A percentile compares a stretch with the other conserved stretches of the same genome.
These are phyloP conservation scores for Lycorma delicatula DNA, from an alignment of 1,140 invertebrate genomes.

Conservation along the genomic window DNA sequence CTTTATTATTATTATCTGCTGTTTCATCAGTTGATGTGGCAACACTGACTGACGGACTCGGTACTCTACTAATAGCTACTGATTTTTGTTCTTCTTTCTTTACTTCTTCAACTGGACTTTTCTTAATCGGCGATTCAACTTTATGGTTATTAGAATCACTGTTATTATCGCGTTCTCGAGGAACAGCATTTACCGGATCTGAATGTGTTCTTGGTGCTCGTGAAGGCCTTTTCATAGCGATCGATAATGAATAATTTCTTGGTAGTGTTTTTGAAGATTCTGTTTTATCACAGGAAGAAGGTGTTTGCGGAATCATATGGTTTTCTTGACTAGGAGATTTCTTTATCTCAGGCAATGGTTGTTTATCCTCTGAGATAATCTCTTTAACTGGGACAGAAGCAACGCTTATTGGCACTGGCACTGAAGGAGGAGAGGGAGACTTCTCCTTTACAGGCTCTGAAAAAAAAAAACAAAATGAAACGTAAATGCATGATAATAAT, in stretches of 20 bases:
- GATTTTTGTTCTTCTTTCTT: neutral
- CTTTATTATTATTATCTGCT: conserved; percentile 16
- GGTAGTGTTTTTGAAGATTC: conserved; percentile 25
- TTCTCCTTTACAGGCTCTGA: conserved; percentile 14
- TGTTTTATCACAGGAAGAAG: conserved; percentile 7
- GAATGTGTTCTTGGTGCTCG: conserved; percentile 29
- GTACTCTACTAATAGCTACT: neutral
- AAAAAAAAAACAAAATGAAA: no score
- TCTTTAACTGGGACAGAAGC: no score
- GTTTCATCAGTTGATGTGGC: conserved; percentile 13
- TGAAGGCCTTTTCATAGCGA: conserved; percentile 17
- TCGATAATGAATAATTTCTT: conserved; percentile 16
- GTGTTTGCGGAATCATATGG: neutral
- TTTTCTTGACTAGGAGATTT: conserved; percentile 21
- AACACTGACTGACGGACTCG: neutral
- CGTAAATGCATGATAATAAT: no score
- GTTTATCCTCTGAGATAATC: no score
- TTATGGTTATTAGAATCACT: no score
- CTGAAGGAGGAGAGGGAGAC: no score
- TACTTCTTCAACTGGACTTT: neutral
- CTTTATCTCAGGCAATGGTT: no score
- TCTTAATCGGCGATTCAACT: neutral
- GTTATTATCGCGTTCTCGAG: no score
- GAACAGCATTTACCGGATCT: conserved; percentile 20
- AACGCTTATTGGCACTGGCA: no score